Evolutionary conservation across 53 echinoderm and acorn worm genomes (phyloP), one percentile per base, ranked within the genome.

Genomic region (Antedon mediterranea): DNA sequence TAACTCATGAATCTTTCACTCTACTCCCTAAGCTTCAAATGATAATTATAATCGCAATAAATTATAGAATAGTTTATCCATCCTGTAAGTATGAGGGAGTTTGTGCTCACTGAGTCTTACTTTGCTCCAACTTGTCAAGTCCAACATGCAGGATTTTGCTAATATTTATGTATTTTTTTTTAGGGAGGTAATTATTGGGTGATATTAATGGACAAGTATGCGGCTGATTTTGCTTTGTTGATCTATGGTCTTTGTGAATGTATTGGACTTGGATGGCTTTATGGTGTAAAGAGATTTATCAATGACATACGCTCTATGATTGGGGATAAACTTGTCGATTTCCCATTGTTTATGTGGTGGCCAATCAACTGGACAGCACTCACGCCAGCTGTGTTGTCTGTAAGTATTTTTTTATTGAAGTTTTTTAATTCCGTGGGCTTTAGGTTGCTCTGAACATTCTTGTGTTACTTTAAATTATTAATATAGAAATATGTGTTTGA

Each of bases 241-340:
- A 90, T 98, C 79, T 98, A 92, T 72, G 98, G 91, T 30, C 85
- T 98, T 23, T 82, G 83, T 34, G 98, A 98, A 71, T 90, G 90
- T 84, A 83, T 92, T 74, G 89, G 88, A 0, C 75, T 98, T n/a
- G 92, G 92, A 2, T 98, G 98, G 98, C 32, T 92, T 2, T 98
- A 98, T 79, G 98, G 98, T 28, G 81, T 71, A 74, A 88, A 84
- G 79, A 72, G 87, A 32, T 98, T 98, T 79, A 78, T 34, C 34
- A 98, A 98, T 71, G 98, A 98, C 85, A 98, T 98, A 79, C 87
- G 98, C 32, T 81, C 92, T 43, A 98, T 98, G 98, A 78, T 98
- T 34, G 98, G 98, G 4, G 88, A 90, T 77, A 31, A 77, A 27
- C 75, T 90, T 28, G 92, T 98, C 3, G 92, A 98, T 34, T 75